Conservation (phyloP, 2,888 invertebrate species). For the Galeopsomyia nigrocyanea region DNA sequence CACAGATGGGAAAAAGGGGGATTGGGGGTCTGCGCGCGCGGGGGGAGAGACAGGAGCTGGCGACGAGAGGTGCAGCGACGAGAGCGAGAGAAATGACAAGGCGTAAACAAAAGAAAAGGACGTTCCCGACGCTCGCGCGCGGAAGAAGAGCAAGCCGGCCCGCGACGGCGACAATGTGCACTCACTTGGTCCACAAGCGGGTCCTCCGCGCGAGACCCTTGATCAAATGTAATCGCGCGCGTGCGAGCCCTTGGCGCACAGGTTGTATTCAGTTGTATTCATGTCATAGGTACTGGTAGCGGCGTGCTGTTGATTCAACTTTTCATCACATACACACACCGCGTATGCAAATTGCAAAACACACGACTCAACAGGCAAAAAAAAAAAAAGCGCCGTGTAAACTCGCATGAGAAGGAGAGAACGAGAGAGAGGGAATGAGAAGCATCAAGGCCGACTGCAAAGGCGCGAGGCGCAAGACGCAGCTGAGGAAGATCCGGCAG, state of each 20-base stretch:
- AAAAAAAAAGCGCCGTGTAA: conserved; percentile 13
- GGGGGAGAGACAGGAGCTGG: neutral
- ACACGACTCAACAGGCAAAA: conserved; percentile 21
- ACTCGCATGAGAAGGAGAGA: conserved; percentile 13
- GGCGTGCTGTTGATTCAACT: conserved; percentile 29
- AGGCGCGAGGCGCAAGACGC: conserved; percentile 11
- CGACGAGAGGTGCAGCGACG: neutral
- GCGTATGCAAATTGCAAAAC: conserved; percentile 4
- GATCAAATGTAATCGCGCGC: neutral
- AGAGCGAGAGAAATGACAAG: conserved; percentile 38
- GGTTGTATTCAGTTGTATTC: neutral
- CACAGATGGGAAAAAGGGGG: neutral
- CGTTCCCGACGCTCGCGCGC: neutral
- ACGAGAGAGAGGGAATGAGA: conserved; percentile 9
- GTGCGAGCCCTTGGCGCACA: neutral
- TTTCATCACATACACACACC: conserved; percentile 13
- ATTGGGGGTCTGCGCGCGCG: neutral
- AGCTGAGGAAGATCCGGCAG: conserved; percentile 14
- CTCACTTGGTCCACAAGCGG: neutral
- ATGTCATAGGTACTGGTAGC: conserved; percentile 9
- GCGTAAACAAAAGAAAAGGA: conserved; percentile 44
- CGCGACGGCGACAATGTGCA: neutral
- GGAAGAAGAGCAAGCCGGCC: neutral
- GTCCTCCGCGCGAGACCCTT: neutral
- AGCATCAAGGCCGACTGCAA: conserved; percentile 32